Evolutionary conservation across 2,113 vertebrate species (phyloP), one percentile per base, ranked within the genome.

Genomic region (Austrofundulus limnaeus): DNA sequence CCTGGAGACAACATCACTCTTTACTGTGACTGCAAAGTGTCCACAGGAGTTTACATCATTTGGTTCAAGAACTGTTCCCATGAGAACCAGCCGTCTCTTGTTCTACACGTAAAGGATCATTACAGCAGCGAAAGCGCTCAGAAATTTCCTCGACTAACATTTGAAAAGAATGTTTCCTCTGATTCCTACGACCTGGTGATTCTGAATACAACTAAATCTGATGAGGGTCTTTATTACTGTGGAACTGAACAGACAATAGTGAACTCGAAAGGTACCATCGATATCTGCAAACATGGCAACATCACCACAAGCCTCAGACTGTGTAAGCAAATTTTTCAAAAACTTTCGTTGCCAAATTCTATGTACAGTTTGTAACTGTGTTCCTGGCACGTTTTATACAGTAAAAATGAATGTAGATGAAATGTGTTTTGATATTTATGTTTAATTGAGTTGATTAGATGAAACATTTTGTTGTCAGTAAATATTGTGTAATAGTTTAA

Each of bases 61-160:
- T 72, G 75, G 80, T 69, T 19, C 52, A 78, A 56, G 47, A 79
- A 76, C 37, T 72, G 67, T 51, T 72, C 55, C 37, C 69, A 80
- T 56, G 31, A 56, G 13, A 70, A 77, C n/a, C 28, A 69, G 6
- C 41, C 52, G 10, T 2, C 59, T 56, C 38, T 80, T 38, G 16
- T 64, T 34, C 11, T 80, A 14, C 3, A 2, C 14, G 11, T 8
- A 55, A 9, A 3, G 6, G 10, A 25, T 17, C 15, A 31, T 11
- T 11, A 11, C 10, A 2, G 16, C 0, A 11, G 4, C 20, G 4
- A 4, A 20, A 19, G 10, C 6, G 4, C 1, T 21, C 5, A 12
- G 11, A 24, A 13, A 49, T 28, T 0, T 47, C 34, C 34, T 37
- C 42, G 24, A 11, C 52, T 47, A n/a, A n/a, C 17, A 12, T 48